Base-by-base conservation (phyloP, 2,797 vertebrate genomes). In the Phoxinus dragarum region DNA sequence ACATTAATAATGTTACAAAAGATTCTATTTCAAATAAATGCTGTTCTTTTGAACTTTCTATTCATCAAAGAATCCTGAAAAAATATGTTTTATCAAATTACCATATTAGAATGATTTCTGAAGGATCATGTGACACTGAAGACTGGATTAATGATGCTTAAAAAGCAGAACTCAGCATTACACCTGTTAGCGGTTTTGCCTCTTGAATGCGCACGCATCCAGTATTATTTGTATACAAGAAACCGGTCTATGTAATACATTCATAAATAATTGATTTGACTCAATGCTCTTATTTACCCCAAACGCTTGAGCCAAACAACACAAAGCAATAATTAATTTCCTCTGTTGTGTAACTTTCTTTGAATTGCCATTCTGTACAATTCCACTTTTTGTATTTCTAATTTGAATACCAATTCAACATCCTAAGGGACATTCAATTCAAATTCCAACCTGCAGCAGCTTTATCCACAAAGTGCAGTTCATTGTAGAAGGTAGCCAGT, bases 391-490 rank as follows among this genome's bases (percentile, higher is more conserved):
- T 34, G 61, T 34, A 34, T 66, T 34, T 66, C 31, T 34, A 8
- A 34, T 66, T 34, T 34, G 23, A 69, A 23, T 2, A 16, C 1
- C 19, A 69, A 16, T 27, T 72, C 5, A 44, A 7, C 69, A 44
- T 44, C 40, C 40, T n/a, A 71, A n/a, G 6, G 10, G 52, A 40
- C 3, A 11, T 56, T 54, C 47, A 36, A 11, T 36, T 75, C 1
- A 56, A 38, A 56, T 76, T 9, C 52, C 7, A 42, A 44, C 98
- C 98, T 94, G 98, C 97, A 0, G 98, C 97, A 1, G 98, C 98
- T 90, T 99, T 99, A 89, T 99, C 98, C 88, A 99, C 97, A 8
- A 98, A 99, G 92, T 99, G 97, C 89, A 99, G 90, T 91, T 99
- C 98, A 21, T 96, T 97, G 96, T 96, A 95, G 94, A 99, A 99